Percentiles rank a stretch among this genome's conserved stretches.
Evolutionary conservation across 2,888 invertebrate genomes (phyloP).

Genomic region (Lasius fuliginosus): DNA sequence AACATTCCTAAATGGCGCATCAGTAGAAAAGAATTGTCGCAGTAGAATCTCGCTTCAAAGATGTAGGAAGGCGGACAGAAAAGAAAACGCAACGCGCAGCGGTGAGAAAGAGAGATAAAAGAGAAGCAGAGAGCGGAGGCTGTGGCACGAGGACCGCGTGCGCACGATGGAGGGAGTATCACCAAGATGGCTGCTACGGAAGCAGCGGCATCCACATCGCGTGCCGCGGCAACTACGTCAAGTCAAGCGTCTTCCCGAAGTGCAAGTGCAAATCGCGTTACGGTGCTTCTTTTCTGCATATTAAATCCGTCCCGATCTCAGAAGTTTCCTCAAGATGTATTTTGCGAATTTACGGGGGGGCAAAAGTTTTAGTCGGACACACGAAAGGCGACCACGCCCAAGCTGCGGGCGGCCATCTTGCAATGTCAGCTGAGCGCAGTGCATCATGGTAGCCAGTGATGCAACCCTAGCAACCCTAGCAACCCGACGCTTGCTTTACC

Average conservation of each 20-base stretch:
- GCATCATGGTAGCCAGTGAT: conserved; percentile 82
- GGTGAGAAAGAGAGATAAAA: conserved; percentile 53
- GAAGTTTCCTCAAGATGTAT: conserved; percentile 64
- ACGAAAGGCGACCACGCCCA: conserved; percentile 83
- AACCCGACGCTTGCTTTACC: conserved; percentile 66
- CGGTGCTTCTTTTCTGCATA: conserved; percentile 72
- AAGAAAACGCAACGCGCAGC: conserved; percentile 60
- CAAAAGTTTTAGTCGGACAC: conserved; percentile 59
- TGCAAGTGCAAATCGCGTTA: conserved; percentile 70
- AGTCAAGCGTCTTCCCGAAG: conserved; percentile 68
- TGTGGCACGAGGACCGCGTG: conserved; percentile 75
- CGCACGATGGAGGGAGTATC: conserved; percentile 75
- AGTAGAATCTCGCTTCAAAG: conserved; percentile 20
- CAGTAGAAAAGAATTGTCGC: conserved; percentile 39
- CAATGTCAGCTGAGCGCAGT: conserved; percentile 78
- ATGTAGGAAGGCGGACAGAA: conserved; percentile 61
- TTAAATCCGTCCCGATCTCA: conserved; percentile 65
- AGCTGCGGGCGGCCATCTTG: conserved; percentile 84
- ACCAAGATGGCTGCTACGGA: conserved; percentile 82
- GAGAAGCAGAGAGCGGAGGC: conserved; percentile 68
- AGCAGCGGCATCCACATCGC: conserved; percentile 77
- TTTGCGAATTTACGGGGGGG: conserved; percentile 51
- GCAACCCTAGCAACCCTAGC: conserved; percentile 76
- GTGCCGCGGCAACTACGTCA: conserved; percentile 71
- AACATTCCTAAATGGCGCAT: conserved; percentile 61